A percentile compares a stretch with the other conserved stretches of the same genome.
These are phyloP conservation scores for Mizuhopecten yessoensis DNA, from an alignment of 1,140 invertebrate species.

Conservation along the genomic window DNA sequence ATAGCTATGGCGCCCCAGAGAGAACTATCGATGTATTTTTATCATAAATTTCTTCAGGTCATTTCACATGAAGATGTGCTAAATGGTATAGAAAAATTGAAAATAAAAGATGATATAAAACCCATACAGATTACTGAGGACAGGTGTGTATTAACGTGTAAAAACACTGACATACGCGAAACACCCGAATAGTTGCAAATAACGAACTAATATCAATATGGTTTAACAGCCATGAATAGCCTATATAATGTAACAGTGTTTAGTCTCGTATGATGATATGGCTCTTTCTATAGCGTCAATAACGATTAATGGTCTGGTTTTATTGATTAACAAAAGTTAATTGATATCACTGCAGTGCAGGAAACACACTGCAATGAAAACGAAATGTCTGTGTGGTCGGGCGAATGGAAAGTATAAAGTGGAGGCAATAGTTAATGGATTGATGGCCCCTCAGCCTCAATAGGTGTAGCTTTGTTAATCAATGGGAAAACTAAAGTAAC, in stretches of 20 bases:
- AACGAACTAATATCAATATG: no score
- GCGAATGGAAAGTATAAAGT: neutral
- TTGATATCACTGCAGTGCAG: no score
- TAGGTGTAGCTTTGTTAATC: neutral
- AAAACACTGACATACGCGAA: neutral
- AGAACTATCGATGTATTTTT: neutral
- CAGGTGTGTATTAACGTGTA: neutral
- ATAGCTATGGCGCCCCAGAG: neutral
- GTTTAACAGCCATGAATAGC: no score
- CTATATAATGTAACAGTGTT: no score
- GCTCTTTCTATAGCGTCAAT: no score
- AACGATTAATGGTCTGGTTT: no score
- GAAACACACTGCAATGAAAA: neutral
- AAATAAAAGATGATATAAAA: neutral
- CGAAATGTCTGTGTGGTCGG: neutral
- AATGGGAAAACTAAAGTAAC: neutral
- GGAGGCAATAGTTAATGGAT: neutral
- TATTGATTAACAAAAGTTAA: no score
- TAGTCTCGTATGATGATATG: no score
- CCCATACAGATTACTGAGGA: neutral
- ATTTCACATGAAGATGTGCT: neutral
- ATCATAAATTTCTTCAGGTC: neutral
- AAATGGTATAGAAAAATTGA: neutral
- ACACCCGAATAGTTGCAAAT: no score
- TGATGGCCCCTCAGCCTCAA: neutral